Conservation (phyloP, 2,888 invertebrate genomes). For the Imbricaverruca yamaguchii region DNA sequence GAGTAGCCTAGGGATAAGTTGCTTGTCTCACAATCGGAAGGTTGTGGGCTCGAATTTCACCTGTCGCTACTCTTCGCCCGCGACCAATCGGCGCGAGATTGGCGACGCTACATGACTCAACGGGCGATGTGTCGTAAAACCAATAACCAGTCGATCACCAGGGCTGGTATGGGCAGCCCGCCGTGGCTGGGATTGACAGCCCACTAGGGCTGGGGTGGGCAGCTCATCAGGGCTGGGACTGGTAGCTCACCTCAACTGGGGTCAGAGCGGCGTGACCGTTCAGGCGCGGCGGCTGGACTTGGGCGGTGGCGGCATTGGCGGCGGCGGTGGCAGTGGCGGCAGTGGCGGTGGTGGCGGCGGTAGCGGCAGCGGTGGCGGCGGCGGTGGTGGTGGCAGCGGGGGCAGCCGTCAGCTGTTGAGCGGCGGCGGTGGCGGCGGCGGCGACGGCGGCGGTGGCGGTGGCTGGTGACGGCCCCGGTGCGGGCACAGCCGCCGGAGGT, state of each 20-base stretch:
- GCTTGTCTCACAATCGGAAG: too few relatives aligned
- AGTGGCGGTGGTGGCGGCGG: conserved; percentile 35
- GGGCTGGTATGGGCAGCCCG: too few relatives aligned
- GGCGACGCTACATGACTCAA: too few relatives aligned
- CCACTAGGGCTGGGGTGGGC: conserved; percentile 22
- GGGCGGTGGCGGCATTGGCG: conserved; percentile 40
- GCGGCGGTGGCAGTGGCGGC: conserved; percentile 37
- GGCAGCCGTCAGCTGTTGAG: not conserved
- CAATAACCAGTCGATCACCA: too few relatives aligned
- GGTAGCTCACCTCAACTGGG: not conserved
- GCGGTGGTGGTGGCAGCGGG: not conserved
- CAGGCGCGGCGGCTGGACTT: conserved; percentile 26
- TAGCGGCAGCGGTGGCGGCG: not conserved
- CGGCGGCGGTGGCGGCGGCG: not conserved
- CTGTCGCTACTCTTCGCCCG: too few relatives aligned
- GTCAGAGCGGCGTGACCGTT: conserved; percentile 23
- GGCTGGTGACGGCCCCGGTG: too few relatives aligned
- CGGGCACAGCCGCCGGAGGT: not conserved
- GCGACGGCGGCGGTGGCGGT: not conserved
- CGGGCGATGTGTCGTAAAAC: too few relatives aligned
- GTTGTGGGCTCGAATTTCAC: too few relatives aligned
- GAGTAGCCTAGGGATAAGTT: too few relatives aligned
- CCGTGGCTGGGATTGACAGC: too few relatives aligned
- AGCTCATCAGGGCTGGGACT: too few relatives aligned
- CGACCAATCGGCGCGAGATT: too few relatives aligned